Evolutionary conservation across 2,888 invertebrate genomes (phyloP), one percentile per base, ranked within the genome.

Genomic region (Chrysolina haemoptera): DNA sequence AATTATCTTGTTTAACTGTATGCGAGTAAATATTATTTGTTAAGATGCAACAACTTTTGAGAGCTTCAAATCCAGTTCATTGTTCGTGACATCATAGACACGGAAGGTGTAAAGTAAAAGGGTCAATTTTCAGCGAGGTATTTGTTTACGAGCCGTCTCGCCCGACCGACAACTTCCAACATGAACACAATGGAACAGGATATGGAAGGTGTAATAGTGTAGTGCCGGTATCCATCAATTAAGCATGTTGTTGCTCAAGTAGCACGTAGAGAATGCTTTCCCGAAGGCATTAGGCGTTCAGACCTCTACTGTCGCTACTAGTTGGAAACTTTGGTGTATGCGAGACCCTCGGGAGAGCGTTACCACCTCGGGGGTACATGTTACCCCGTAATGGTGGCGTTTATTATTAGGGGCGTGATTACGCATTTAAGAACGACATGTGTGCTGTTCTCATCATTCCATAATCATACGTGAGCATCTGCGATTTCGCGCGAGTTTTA

Each of bases 251-350:
- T 80, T 81, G 81, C 77, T 75, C 74, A 78, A 77, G 76, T 73
- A 81, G 82, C 84, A 84, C 83, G 82, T 82, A 77, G 74, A 73
- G 76, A 76, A 75, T 78, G 82, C 78, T 77, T 78, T 79, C 83
- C 78, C 81, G 71, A 74, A 75, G 82, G 81, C 80, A 79, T 82
- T 79, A 81, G 79, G 74, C 79, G 78, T 81, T 59, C 59, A 59
- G 35, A 35, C 59, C 59, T 59, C 59, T 59, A 59, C 59, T 84
- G 83, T 84, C 82, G 82, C 81, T 82, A 76, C 78, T 79, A 81
- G 84, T 84, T 67, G 62, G 69, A 67, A 74, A 74, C 50, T 70
- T 74, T 35, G 43, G 50, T 74, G 43, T 70, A 63, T 66, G 73
- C 70, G 73, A 73, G 77, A 70, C 81, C 81, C 79, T 65, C 63